These are phyloP conservation scores for Uria aalge DNA, from an alignment of 2,113 vertebrate genomes.

Conservation along the genomic window DNA sequence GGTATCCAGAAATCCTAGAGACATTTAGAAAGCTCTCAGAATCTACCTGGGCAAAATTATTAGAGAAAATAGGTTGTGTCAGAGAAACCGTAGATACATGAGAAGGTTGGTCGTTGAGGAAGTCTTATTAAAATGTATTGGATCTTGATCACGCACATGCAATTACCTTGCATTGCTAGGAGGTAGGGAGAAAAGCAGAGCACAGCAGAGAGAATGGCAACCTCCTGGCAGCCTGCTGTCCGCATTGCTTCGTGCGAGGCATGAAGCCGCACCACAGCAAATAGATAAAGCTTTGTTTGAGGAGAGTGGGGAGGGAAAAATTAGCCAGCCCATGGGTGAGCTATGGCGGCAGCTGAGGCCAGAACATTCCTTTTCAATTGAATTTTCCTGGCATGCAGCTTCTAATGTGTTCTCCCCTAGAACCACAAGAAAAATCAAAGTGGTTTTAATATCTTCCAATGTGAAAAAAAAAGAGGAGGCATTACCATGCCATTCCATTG, in stretches of 20 bases:
- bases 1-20: background rate
- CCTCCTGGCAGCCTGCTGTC: background rate
- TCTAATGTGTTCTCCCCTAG: background rate
- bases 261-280: background rate
- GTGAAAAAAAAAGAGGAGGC: background rate
- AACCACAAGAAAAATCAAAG: constrained; percentile 17
- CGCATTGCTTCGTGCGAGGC: background rate
- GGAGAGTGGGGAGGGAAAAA: background rate
- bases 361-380: constrained; percentile 10
- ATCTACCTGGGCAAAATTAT: background rate
- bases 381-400: constrained; percentile 30
- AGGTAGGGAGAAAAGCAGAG: background rate
- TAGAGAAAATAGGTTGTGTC: background rate
- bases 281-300: background rate
- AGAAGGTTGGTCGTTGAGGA: background rate
- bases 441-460: background rate
- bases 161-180: background rate
- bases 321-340: background rate
- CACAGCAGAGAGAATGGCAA: background rate
- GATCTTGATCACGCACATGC: accelerated
- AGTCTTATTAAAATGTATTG: background rate
- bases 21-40: background rate
- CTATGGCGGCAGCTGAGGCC: background rate
- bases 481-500: constrained; percentile 2
- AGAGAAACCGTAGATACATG: accelerated